Conservation (phyloP, 2,113 vertebrate genomes). For the Corythoichthys haematopterus region DNA sequence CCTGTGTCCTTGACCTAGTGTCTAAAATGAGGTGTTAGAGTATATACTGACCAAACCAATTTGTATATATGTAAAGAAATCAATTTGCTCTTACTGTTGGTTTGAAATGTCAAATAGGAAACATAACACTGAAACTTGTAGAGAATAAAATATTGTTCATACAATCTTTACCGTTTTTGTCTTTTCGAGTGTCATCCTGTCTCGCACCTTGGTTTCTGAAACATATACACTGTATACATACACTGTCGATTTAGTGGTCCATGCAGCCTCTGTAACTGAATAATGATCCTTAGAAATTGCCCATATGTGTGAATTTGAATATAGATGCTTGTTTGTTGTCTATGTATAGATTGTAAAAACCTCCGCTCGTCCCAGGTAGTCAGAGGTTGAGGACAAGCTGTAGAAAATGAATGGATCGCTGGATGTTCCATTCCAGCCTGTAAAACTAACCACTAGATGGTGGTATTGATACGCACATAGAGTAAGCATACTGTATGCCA, state of each 20-base stretch:
- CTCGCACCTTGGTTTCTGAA: neutral
- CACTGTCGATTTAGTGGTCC: neutral
- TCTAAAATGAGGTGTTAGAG: neutral
- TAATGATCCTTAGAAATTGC: neutral
- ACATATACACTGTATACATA: neutral
- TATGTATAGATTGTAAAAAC: neutral
- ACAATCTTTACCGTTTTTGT: neutral
- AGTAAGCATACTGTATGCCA: neutral
- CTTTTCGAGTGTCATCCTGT: neutral
- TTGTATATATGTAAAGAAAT: constrained; percentile 10
- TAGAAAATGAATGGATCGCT: neutral
- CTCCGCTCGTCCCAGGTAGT: neutral
- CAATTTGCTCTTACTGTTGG: constrained; percentile 4
- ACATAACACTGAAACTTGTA: constrained; percentile 5
- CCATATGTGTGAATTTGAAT: neutral
- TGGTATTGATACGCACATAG: neutral
- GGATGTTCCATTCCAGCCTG: neutral
- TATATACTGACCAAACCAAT: constrained; percentile 9
- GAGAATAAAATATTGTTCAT: constrained; percentile 12
- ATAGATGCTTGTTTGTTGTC: neutral
- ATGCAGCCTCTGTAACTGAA: neutral
- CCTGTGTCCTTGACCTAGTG: neutral
- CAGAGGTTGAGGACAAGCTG: neutral
- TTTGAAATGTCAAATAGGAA: constrained; percentile 10
- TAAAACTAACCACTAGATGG: neutral